phyloP scores from a whole-genome alignment of 1,140 invertebrate genomes.

The Drosophila orosa region DNA sequence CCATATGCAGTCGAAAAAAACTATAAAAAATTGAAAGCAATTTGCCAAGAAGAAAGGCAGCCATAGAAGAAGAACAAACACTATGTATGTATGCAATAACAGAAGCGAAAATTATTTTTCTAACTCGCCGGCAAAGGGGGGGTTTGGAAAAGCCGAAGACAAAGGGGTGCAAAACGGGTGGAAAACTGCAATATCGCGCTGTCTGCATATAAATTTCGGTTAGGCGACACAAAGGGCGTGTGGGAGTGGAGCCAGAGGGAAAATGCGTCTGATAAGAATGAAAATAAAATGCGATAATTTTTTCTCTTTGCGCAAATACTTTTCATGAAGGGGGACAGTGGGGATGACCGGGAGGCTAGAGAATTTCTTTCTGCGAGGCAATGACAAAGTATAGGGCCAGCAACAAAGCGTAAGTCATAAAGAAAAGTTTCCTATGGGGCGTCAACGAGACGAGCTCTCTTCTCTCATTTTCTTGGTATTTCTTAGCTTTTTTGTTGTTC shows the following conservation, averaged over 20 bases:
- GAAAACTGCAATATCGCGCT: slow-evolving; percentile 56
- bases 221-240: slow-evolving; percentile 25
- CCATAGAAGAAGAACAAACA: slow-evolving; percentile 10
- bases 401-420: slow-evolving; percentile 58
- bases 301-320: slow-evolving; percentile 31
- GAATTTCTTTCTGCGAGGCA: slow-evolving; percentile 16
- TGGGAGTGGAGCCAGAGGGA: slow-evolving; percentile 19
- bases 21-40: slow-evolving; percentile 58
- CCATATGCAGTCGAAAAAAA: slow-evolving; percentile 16
- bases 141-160: not conserved
- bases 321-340: slow-evolving; percentile 9
- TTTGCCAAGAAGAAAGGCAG: slow-evolving; percentile 45
- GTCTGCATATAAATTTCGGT: slow-evolving; percentile 65
- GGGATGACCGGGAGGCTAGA: not conserved
- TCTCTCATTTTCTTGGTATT: slow-evolving; percentile 26
- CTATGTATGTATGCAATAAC: slow-evolving; percentile 37
- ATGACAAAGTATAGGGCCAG: slow-evolving; percentile 45
- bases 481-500: slow-evolving; percentile 1
- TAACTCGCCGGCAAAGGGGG: not conserved
- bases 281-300: slow-evolving; percentile 68
- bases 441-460: slow-evolving; percentile 49
- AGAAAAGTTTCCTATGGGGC: slow-evolving; percentile 49
- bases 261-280: slow-evolving; percentile 61
- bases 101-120: slow-evolving; percentile 58
- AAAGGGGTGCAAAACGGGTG: not conserved